Evolutionary conservation across 2,113 vertebrate species (phyloP), one percentile per base, ranked within the genome.

Genomic region (Amazona guildingii): DNA sequence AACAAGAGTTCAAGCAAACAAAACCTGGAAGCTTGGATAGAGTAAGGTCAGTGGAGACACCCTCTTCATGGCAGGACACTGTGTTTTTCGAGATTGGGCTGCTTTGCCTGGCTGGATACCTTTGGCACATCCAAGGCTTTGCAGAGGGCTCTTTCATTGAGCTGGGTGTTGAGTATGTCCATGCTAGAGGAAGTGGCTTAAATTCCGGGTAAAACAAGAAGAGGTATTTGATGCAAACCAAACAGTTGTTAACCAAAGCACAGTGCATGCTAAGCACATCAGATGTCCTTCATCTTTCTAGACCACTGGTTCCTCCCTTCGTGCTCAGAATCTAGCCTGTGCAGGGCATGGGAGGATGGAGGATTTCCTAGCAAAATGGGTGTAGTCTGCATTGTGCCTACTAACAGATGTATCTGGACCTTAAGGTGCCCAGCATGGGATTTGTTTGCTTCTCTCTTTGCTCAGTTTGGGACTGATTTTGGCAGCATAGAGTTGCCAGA

Each of bases 41-140:
- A 51, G 21, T 31, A 64, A 90, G 90, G 82, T 90, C 82, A 67
- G 86, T 11, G 67, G 90, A 90, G 95, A 87, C 93, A 74, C 28
- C 88, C 87, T 44, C 9, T 27, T 82, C 63, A 0, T 87, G 93
- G 84, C 96, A 96, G 96, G 44, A 95, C 83, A 49, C 69, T 51
- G 37, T 89, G 93, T 91, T 94, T 92, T 64, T 43, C 54, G 77
- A 86, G 95, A 54, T 62, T 64, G 85, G 69, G 83, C 94, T 96
- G 95, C 93, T 95, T 83, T 95, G 95, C 84, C 94, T 95, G 94
- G 95, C 91, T 89, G 81, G 83, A 92, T 44, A 89, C 61, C 84
- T 48, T 78, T 95, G 94, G 96, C 91, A 91, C 70, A 23, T 19
- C 62, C 17, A n/a, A 2, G 74, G 16, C 51, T 16, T 24, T 35